Evolutionary conservation across 37 sponge, comb jelly and placozoan species (phyloP), one percentile per base, ranked within the genome.

Genomic region (Hormiphora californensis): DNA sequence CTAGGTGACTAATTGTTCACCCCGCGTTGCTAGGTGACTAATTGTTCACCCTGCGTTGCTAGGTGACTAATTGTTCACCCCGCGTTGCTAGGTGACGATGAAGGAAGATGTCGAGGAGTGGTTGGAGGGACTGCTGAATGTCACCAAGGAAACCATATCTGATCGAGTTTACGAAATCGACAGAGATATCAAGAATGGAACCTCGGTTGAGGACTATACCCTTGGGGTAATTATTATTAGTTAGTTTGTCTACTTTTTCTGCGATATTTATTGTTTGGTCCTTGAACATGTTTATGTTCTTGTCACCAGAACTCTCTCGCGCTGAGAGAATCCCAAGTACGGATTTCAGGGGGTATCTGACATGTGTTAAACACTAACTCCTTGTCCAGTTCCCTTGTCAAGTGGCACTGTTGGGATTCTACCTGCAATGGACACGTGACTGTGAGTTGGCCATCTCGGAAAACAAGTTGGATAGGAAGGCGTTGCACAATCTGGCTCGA

Each of bases 381-480:
- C 51, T 46, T 46, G 11, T 46, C 41, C 54, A 85, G 85, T 85
- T 54, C 54, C 54, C 86, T 53, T 51, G 87, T 12, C 95, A 95
- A 63, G 92, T 91, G 30, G 90, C 93, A 55, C 43, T 55, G 32
- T 53, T 92, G 40, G 92, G 87, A 22, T 86, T 93, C 40, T 88
- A 89, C 88, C 85, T 89, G 40, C 87, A 92, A 32, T 95, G 95
- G 95, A 90, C 93, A 38, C 68, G 43, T 51, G 93, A 95, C 54
- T 90, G 91, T 87, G 94, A 93, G 63, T 19, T 65, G 36, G 67
- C 67, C 37, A 65, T 65, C 7, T 65, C 67, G 17, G 67, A 65
- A 28, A 65, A 65, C 67, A 65, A 65, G 36, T 39, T 65, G 36
- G 67, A 65, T 39, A 35, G 67, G 15, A 65, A 65, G 34, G 67